Evolutionary conservation across 1,140 invertebrate species (phyloP), one percentile per base, ranked within the genome.

Genomic region (Atopsyche davidsoni): DNA sequence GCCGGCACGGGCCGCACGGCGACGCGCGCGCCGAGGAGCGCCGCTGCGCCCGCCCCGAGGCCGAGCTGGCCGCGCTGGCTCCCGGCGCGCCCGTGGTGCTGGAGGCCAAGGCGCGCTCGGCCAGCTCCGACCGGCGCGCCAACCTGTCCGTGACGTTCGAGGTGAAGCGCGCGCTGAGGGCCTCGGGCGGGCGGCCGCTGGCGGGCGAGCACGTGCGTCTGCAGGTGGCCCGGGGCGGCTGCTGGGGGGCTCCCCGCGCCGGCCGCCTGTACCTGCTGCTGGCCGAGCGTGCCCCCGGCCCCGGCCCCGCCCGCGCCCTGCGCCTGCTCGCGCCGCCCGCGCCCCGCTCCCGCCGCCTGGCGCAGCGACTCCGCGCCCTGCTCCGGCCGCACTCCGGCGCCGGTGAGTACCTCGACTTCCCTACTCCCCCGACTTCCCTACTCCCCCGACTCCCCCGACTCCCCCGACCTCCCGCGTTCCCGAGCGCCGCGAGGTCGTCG

Each of bases 111-210:
- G 79, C 76, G 14, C 73, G 77, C 13, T 82, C 80, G 23, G 76
- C 77, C 72, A 77, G 77, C 40, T 70, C 75, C 19, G 64, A 72
- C 46, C 69, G 75, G 16, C 73, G 73, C 22, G 65, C 72, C 22
- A 77, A 75, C 59, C 81, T 81, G 66, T 77, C 77, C 35, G 80
- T 79, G 48, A 81, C 80, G 11, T 82, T 83, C 65, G 78, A 81
- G 60, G 80, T 83, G 39, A 73, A 76, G 55, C 69, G 75, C 23
- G 75, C 81, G 41, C 78, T 77, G 62, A 82, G 82, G 62, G 78
- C 78, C 60, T 73, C 45, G 18, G 16, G 58, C 61, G 25, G 51
- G 57, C 21, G 60, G 60, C 39, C 64, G 68, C 42, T 64, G 68
- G 59, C 69, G 70, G 57, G 67, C 77, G 55, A 82, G 19, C 80